Evolutionary conservation across 2,797 vertebrate species (phyloP).

Genomic region (Smutsia gigantea): DNA sequence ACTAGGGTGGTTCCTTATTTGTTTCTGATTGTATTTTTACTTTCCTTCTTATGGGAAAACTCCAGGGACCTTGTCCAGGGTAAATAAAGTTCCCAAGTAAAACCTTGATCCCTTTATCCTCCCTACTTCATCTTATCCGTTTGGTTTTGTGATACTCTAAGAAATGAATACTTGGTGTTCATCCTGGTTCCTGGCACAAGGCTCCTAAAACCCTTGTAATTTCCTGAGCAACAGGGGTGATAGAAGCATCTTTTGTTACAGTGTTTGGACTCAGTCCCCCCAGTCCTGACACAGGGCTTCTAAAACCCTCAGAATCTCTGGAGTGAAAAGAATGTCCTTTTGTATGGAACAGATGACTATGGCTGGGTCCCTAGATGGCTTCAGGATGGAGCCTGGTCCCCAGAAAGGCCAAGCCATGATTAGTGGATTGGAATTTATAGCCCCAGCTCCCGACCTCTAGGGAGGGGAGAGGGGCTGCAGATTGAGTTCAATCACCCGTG

Average conservation of each 20-base stretch:
- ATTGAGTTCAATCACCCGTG: neutral
- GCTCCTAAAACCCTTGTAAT: neutral
- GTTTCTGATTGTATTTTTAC: neutral
- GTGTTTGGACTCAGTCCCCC: neutral
- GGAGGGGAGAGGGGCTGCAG: neutral
- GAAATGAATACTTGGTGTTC: neutral
- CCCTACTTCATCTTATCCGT: neutral
- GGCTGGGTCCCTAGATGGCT: neutral
- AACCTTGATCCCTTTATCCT: neutral
- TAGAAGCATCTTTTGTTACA: neutral
- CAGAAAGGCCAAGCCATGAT: neutral
- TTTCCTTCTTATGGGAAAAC: neutral
- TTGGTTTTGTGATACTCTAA: neutral
- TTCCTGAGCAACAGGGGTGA: neutral
- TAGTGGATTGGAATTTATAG: neutral
- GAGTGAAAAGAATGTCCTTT: no score
- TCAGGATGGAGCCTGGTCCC: neutral
- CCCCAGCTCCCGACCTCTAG: neutral
- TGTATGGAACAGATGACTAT: no score
- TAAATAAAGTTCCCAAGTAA: neutral
- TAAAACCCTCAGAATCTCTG: neutral
- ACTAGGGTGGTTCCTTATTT: neutral
- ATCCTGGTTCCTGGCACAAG: neutral
- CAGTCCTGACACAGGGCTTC: neutral
- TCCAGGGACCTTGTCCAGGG: neutral